Evolutionary conservation across 2,888 invertebrate species (phyloP).

Genomic region (Heterodera filipjevi): DNA sequence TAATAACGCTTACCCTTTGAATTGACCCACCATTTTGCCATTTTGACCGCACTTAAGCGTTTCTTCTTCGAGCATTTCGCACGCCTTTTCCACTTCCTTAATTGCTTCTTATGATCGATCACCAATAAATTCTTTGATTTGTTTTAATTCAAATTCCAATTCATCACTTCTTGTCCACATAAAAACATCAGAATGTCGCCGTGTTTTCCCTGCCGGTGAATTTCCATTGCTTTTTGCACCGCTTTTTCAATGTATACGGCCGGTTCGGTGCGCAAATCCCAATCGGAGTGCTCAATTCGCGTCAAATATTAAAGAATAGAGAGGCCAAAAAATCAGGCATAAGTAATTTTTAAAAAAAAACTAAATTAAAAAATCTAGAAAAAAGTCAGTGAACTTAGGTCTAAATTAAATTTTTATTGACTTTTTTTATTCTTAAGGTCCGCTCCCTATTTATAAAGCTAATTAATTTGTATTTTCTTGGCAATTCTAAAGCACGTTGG

Average conservation of each 20-base stretch:
- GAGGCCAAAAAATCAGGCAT: too few relatives aligned
- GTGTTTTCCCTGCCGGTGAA: constrained; percentile 74
- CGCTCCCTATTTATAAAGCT: too few relatives aligned
- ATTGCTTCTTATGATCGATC: background rate
- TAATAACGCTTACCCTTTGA: background rate
- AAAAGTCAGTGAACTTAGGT: too few relatives aligned
- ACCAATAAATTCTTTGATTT: background rate
- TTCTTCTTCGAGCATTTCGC: constrained; percentile 83
- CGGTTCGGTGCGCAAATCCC: background rate
- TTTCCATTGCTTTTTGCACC: constrained; percentile 92
- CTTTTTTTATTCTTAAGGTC: too few relatives aligned
- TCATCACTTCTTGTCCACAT: constrained; percentile 72
- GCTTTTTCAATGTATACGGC: constrained; percentile 69
- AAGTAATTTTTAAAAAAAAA: too few relatives aligned
- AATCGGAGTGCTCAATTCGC: background rate
- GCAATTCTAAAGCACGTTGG: too few relatives aligned
- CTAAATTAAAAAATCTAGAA: too few relatives aligned
- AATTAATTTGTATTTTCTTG: too few relatives aligned
- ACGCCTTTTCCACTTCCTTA: constrained; percentile 97
- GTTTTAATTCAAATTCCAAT: background rate
- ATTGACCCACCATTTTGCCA: constrained; percentile 77
- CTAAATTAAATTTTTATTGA: too few relatives aligned
- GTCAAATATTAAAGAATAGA: background rate
- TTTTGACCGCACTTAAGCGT: constrained; percentile 68
- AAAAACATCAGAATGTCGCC: constrained; percentile 91